A percentile compares a stretch with the other conserved stretches of the same genome.
Conservation (phyloP, 2,888 invertebrate genomes). For the Phyto melanocephala region DNA sequence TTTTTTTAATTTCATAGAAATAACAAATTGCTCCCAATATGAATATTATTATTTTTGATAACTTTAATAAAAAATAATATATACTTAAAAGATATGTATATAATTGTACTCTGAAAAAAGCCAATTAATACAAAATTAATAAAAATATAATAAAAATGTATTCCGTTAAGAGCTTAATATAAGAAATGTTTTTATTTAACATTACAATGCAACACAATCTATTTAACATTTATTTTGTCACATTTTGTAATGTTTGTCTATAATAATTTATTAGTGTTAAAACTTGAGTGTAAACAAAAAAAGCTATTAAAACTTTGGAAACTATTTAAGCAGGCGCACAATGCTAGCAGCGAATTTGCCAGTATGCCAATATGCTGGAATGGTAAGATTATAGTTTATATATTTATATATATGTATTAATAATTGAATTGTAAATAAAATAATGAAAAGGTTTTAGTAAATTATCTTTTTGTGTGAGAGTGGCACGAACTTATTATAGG, state of each 20-base stretch:
- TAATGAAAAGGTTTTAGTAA: no score
- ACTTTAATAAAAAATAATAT: no score
- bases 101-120: no score
- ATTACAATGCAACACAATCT: neutral
- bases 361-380: slow-evolving; percentile 71
- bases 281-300: slow-evolving; percentile 12
- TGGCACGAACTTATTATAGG: no score
- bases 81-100: no score
- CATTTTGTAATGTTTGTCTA: slow-evolving; percentile 24
- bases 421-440: no score
- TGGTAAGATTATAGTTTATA: slow-evolving; percentile 66
- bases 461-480: no score
- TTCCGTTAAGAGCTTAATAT: neutral
- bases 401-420: neutral
- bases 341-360: slow-evolving; percentile 71
- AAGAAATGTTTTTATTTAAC: neutral
- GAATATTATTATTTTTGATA: no score
- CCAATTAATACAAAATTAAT: neutral
- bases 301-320: slow-evolving; percentile 35
- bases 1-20: no score
- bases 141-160: no score
- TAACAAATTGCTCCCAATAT: no score
- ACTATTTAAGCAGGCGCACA: slow-evolving; percentile 54
- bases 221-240: neutral
- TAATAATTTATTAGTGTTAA: slow-evolving; percentile 29